These are phyloP conservation scores for Bemisia tabaci DNA, from an alignment of 1,140 invertebrate genomes.

Conservation along the genomic window DNA sequence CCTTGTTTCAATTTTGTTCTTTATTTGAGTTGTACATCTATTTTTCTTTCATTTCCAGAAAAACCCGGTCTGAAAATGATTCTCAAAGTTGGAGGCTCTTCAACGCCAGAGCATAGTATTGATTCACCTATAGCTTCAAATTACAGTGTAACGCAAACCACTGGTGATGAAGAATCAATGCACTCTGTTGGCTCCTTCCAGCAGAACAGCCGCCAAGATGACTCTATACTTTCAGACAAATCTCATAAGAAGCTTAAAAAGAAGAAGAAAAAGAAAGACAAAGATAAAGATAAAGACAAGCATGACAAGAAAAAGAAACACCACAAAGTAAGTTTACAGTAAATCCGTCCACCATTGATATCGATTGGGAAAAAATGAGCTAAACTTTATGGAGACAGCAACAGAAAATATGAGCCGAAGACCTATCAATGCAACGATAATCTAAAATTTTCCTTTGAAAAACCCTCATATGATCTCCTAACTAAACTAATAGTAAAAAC, in stretches of 20 bases:
- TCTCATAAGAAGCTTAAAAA: slow-evolving; percentile 56
- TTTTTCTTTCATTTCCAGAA: slow-evolving; percentile 11
- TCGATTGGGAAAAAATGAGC: neutral
- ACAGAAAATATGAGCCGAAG: neutral
- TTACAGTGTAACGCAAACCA: slow-evolving; percentile 11
- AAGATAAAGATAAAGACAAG: slow-evolving; percentile 37
- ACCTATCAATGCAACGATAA: slow-evolving; percentile 3
- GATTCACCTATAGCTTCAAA: slow-evolving; percentile 31
- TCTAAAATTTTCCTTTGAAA: neutral
- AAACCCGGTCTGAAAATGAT: slow-evolving; percentile 53
- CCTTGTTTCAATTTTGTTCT: no score
- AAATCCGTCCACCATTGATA: neutral
- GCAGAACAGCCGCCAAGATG: neutral
- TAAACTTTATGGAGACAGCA: neutral
- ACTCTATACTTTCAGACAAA: slow-evolving; percentile 6
- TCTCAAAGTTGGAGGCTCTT: slow-evolving; percentile 58
- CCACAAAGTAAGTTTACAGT: slow-evolving; percentile 6
- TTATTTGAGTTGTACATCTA: no score
- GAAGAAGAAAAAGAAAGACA: slow-evolving; percentile 61
- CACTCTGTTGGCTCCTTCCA: slow-evolving; percentile 14
- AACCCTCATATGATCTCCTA: no score
- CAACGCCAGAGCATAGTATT: slow-evolving; percentile 50
- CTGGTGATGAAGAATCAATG: slow-evolving; percentile 19
- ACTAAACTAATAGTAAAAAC: no score
- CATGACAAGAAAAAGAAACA: slow-evolving; percentile 9